Conservation (phyloP, 2,113 vertebrate species). For the Jacana jacana region DNA sequence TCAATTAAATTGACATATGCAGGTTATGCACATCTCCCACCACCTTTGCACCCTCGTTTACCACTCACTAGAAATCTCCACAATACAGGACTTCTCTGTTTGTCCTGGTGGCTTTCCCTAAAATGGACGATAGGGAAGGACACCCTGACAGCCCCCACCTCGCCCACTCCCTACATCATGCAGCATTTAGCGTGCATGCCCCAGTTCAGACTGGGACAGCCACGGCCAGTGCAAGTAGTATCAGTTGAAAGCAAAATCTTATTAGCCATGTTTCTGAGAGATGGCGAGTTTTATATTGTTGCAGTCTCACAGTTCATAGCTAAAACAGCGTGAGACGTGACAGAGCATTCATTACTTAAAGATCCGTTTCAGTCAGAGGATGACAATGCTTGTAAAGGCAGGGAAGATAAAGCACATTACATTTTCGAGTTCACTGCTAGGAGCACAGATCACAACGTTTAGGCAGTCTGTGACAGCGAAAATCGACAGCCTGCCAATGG, state of each 20-base stretch:
- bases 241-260: not conserved
- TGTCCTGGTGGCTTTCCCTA: not conserved
- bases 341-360: not conserved
- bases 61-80: not conserved
- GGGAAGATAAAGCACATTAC: not conserved
- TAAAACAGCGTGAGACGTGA: accelerated
- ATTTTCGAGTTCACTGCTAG: not conserved
- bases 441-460: not conserved
- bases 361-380: not conserved
- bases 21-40: slow-evolving; percentile 38
- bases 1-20: slow-evolving; percentile 55
- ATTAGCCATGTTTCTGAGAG: not conserved
- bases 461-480: not conserved
- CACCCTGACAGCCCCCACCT: not conserved
- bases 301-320: not conserved
- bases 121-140: not conserved
- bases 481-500: not conserved
- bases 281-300: not conserved
- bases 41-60: slow-evolving; percentile 14
- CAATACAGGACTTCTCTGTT: slow-evolving; percentile 18
- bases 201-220: not conserved
- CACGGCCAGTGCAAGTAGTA: not conserved
- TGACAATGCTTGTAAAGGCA: not conserved
- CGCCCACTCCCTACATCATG: not conserved
- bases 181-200: not conserved